A percentile compares a stretch with the other conserved stretches of the same genome.
phyloP scores from a whole-genome alignment of 2,797 vertebrate species.

The Melanotaenia pygmaea region DNA sequence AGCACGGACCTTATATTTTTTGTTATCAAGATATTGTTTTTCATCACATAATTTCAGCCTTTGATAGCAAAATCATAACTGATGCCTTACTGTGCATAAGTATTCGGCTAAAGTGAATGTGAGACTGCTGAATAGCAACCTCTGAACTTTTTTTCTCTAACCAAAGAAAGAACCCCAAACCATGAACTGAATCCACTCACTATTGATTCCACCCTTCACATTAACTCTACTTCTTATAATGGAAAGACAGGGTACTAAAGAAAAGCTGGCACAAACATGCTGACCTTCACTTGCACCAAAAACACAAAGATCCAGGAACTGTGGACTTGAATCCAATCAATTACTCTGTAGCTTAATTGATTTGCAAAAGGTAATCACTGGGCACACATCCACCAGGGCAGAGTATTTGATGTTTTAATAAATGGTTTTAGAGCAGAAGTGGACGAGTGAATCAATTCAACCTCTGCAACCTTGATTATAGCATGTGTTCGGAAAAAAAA shows the following conservation, averaged over 20 bases:
- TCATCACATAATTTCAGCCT: too few relatives aligned
- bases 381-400: conserved; percentile 58
- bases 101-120: conserved; percentile 19
- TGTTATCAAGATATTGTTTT: too few relatives aligned
- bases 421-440: conserved; percentile 73
- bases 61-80: too few relatives aligned
- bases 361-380: conserved; percentile 76
- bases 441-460: conserved; percentile 59
- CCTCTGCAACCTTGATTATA: conserved; percentile 69
- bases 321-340: conserved; percentile 62
- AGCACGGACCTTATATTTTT: too few relatives aligned
- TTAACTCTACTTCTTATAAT: conserved; percentile 47
- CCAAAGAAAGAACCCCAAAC: conserved; percentile 35
- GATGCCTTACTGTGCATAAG: background rate
- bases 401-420: conserved; percentile 77
- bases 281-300: conserved; percentile 66
- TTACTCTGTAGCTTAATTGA: conserved; percentile 74
- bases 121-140: conserved; percentile 28
- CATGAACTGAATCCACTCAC: conserved; percentile 54
- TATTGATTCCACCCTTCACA: conserved; percentile 54
- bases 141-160: conserved; percentile 29
- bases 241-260: conserved; percentile 35
- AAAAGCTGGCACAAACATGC: conserved; percentile 38
- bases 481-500: conserved; percentile 54
- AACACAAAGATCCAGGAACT: conserved; percentile 52